Conservation (phyloP, 1,140 invertebrate species). For the Brachionus rubens region DNA sequence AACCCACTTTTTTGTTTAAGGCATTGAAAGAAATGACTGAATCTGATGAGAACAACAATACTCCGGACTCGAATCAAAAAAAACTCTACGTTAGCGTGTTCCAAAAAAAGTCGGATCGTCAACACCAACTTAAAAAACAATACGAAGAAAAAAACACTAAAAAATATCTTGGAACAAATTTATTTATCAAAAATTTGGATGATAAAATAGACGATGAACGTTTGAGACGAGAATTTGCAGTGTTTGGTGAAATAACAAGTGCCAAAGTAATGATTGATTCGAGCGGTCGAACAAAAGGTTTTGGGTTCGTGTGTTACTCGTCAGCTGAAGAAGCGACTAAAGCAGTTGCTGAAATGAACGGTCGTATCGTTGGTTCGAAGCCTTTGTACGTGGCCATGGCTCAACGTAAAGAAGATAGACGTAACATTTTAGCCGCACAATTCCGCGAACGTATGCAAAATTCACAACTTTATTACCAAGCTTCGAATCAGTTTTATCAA, state of each 20-base stretch:
- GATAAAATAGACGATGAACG: slow-evolving; percentile 96
- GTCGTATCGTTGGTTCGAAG: slow-evolving; percentile 88
- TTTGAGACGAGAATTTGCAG: slow-evolving; percentile 84
- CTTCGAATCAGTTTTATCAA: slow-evolving; percentile 9
- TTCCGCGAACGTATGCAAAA: slow-evolving; percentile 62
- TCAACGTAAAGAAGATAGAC: slow-evolving; percentile 95
- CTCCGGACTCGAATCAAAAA: slow-evolving; percentile 70
- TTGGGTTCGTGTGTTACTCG: slow-evolving; percentile 98
- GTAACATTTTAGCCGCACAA: slow-evolving; percentile 90
- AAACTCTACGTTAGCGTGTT: slow-evolving; percentile 77
- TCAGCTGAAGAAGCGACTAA: slow-evolving; percentile 96
- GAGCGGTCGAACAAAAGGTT: slow-evolving; percentile 74
- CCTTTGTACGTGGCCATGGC: slow-evolving; percentile 76
- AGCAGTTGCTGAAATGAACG: slow-evolving; percentile 96
- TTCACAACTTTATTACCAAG: slow-evolving; percentile 1
- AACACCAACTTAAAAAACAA: slow-evolving; percentile 90
- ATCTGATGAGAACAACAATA: slow-evolving; percentile 56
- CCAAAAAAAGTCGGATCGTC: slow-evolving; percentile 97
- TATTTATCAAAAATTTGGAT: slow-evolving; percentile 97
- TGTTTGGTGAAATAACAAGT: slow-evolving; percentile 92
- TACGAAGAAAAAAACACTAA: slow-evolving; percentile 92
- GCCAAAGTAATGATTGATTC: slow-evolving; percentile 71
- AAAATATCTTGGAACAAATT: slow-evolving; percentile 81
- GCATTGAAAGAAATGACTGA: slow-evolving; percentile 70
- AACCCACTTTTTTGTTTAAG: slow-evolving; percentile 46